These are phyloP conservation scores for Prorops nasuta DNA, from an alignment of 1,140 invertebrate species.

Conservation along the genomic window DNA sequence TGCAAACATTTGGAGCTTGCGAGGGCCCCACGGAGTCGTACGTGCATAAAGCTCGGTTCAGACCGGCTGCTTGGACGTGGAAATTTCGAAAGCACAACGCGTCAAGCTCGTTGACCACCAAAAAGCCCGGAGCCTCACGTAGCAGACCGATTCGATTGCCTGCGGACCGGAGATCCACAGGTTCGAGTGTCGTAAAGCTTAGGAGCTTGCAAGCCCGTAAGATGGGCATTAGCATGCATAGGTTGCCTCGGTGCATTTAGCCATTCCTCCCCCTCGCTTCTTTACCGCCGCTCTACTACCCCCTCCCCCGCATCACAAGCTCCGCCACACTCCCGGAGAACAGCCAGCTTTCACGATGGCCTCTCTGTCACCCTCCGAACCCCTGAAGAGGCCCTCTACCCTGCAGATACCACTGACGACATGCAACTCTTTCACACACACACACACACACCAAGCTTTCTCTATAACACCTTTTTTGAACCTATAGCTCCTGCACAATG, in stretches of 20 bases:
- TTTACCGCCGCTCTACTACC: neutral
- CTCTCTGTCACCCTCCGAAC: too few species aligned
- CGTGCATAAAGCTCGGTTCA: too few species aligned
- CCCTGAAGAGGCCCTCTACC: too few species aligned
- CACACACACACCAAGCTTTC: too few species aligned
- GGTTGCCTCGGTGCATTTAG: constrained; percentile 44
- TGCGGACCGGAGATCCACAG: constrained; percentile 29
- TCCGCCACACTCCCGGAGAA: constrained; percentile 3
- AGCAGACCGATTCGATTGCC: neutral
- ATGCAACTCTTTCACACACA: too few species aligned
- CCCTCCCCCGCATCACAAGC: constrained; percentile 12
- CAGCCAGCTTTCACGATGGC: too few species aligned
- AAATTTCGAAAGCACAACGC: constrained; percentile 4
- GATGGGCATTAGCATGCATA: constrained; percentile 50
- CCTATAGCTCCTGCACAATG: too few species aligned
- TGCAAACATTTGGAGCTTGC: too few species aligned
- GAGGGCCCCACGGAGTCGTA: too few species aligned
- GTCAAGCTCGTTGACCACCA: constrained; percentile 11
- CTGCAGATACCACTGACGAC: too few species aligned
- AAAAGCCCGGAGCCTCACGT: constrained; percentile 5
- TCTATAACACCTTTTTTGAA: too few species aligned
- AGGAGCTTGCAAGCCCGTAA: constrained; percentile 31
- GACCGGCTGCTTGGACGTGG: too few species aligned
- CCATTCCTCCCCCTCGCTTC: constrained; percentile 19
- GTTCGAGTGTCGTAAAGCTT: constrained; percentile 29